phyloP scores from a whole-genome alignment of 2,797 vertebrate species.

The Myiotriccus ornatus region DNA sequence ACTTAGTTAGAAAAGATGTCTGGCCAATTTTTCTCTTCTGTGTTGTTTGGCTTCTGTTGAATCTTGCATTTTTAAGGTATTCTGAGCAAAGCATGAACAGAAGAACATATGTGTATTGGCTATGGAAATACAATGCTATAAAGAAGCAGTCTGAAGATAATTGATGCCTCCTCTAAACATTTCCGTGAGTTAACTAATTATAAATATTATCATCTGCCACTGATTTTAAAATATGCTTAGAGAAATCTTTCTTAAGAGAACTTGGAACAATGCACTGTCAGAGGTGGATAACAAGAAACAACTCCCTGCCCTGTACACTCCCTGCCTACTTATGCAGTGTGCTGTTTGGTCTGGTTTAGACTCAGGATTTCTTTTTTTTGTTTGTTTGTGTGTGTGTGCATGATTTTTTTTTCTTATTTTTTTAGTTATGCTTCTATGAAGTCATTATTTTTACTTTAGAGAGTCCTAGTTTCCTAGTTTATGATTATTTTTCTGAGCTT shows the following conservation, averaged over 20 bases:
- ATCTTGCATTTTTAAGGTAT: neutral
- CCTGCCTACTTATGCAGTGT: neutral
- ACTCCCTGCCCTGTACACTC: neutral
- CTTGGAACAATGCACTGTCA: neutral
- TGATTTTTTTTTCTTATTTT: neutral
- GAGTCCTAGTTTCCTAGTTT: neutral
- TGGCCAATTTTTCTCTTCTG: neutral
- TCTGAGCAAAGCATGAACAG: neutral
- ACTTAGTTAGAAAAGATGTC: neutral
- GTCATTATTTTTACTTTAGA: neutral
- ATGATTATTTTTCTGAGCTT: constrained; percentile 1
- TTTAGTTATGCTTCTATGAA: neutral
- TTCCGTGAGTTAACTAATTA: neutral
- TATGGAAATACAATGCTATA: neutral
- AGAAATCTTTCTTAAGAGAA: neutral
- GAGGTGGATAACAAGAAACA: neutral
- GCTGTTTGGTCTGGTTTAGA: neutral
- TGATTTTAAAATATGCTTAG: neutral
- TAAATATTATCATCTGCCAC: neutral
- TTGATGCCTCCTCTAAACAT: neutral
- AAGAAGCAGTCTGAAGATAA: neutral
- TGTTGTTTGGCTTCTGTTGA: neutral
- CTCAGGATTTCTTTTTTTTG: neutral
- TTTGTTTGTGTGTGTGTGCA: neutral
- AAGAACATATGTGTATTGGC: neutral